Conservation (phyloP, 2,113 vertebrate genomes). For the Otis tarda region DNA sequence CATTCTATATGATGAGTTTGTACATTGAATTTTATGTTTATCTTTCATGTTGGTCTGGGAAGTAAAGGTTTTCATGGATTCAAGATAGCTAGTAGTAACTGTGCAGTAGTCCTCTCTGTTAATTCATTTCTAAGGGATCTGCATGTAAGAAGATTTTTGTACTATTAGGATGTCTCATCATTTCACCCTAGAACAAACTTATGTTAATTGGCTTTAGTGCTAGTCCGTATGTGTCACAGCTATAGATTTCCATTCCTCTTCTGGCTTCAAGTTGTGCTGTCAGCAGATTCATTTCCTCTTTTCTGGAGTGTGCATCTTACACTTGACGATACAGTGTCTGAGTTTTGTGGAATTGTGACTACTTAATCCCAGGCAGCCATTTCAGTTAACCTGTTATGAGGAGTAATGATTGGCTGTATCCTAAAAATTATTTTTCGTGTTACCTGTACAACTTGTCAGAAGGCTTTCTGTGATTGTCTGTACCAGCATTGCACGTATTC, state of each 20-base stretch:
- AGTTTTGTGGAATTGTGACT: background rate
- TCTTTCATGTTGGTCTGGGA: background rate
- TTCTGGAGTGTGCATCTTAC: background rate
- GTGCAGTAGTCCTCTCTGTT: background rate
- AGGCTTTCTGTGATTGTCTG: background rate
- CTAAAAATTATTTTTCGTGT: background rate
- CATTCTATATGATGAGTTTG: background rate
- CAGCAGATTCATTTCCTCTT: background rate
- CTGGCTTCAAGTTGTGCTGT: background rate
- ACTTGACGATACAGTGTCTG: background rate
- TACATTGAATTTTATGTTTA: background rate
- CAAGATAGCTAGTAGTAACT: background rate
- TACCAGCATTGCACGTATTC: rapidly evolving
- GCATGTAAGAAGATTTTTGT: background rate
- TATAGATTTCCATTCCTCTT: background rate
- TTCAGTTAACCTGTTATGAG: background rate
- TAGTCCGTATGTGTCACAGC: background rate
- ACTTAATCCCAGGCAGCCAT: background rate
- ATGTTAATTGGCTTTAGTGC: background rate
- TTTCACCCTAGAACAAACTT: background rate
- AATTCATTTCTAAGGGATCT: background rate
- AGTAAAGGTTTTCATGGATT: background rate
- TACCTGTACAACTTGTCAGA: background rate
- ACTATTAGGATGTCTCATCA: background rate
- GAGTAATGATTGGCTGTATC: background rate